Base-by-base conservation (phyloP, 35 echinoderm and acorn worm species). In the Eucidaris tribuloides region DNA sequence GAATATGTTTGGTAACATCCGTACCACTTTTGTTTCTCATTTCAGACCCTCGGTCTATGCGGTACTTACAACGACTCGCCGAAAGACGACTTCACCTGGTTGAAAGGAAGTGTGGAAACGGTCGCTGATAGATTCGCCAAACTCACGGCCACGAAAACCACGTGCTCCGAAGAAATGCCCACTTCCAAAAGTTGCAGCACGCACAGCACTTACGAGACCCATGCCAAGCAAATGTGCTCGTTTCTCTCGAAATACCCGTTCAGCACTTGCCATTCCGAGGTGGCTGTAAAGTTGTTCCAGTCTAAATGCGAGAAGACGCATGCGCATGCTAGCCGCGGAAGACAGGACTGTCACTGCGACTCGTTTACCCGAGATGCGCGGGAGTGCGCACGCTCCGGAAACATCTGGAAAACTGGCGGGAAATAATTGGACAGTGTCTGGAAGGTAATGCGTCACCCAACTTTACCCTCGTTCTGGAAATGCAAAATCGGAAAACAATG, bases 241-340 rank as follows among this genome's bases (percentile, higher is more conserved):
- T n/a, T 7, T 1, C 35, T 74, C 28, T 5, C 6, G 34, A 19
- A 44, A 5, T 74, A 74, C n/a, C 68, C 68, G 28, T 74, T 74
- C 68, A 44, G 15, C 68, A n/a, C 2, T 9, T 74, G 68, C 68
- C 36, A 42, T 22, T 3, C 15, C 9, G 68, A 74, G 4, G 68
- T 74, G 5, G 68, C 38, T 4, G 68, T 74, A 35, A 40, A 74
- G 2, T 3, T 25, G 11, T 74, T 42, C 68, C 7, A 42, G 35
- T 42, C 38, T 14, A 74, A 74, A 41, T 74, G 68, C 68, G 44
- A 74, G 34, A 74, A 20, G 68, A 74, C 40, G 68, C 44, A 5
- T 74, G 68, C 20, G 5, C 68, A 3, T 74, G 68, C 68, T 1
- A 35, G 14, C n/a, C n/a, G n/a, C n/a, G n/a, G n/a, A n/a, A n/a